phyloP scores from a whole-genome alignment of 2,797 vertebrate genomes.

The Pseudochromis fuscus region DNA sequence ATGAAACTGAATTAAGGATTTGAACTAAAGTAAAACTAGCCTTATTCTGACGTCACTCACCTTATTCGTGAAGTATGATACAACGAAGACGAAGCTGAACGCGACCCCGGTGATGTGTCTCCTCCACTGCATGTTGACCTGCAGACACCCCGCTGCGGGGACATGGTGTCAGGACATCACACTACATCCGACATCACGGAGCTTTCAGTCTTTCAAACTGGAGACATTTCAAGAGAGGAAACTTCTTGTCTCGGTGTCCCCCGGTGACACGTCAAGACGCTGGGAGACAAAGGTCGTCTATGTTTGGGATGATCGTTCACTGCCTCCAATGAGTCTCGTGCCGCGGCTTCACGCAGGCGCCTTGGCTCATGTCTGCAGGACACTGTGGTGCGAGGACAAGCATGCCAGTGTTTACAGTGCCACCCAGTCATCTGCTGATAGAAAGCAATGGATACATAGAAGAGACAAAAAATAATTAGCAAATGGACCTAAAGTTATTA shows the following conservation, averaged over 20 bases:
- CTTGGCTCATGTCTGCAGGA: background rate
- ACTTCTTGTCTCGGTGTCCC: slow-evolving; percentile 60
- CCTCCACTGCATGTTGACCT: slow-evolving; percentile 84
- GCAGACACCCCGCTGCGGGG: slow-evolving; percentile 14
- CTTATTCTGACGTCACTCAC: slow-evolving; percentile 71
- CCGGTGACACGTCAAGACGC: slow-evolving; percentile 68
- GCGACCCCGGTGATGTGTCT: slow-evolving; percentile 79
- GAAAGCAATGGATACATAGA: background rate
- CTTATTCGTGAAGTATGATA: slow-evolving; percentile 94
- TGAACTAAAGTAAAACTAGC: background rate
- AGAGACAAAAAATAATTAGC: too few species aligned
- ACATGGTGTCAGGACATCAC: too few species aligned
- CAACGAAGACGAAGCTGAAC: slow-evolving; percentile 88
- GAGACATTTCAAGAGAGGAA: slow-evolving; percentile 31
- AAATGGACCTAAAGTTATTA: too few species aligned
- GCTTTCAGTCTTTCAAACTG: slow-evolving; percentile 38
- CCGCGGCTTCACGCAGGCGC: background rate
- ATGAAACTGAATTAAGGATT: background rate
- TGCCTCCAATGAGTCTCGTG: too few species aligned
- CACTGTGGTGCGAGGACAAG: background rate
- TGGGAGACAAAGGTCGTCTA: slow-evolving; percentile 64
- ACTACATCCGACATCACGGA: too few species aligned
- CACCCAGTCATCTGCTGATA: background rate
- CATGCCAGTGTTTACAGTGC: too few species aligned
- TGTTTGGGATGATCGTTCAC: fast-evolving